A percentile compares a stretch with the other conserved stretches of the same genome.
Conservation (phyloP, 2,113 vertebrate genomes). For the Meriones unguiculatus region DNA sequence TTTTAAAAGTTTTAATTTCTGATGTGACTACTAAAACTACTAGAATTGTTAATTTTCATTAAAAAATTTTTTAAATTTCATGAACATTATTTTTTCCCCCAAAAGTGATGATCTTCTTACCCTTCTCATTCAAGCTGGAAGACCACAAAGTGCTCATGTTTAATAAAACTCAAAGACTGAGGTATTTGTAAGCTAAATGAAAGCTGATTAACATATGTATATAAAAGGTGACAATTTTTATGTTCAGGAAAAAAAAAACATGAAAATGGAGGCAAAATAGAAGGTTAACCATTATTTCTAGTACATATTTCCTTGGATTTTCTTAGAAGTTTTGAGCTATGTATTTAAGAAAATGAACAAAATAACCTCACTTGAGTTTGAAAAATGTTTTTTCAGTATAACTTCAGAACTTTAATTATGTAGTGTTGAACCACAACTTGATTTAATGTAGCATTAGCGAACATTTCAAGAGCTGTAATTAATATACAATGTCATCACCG, state of each 20-base stretch:
- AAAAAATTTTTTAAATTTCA: not conserved
- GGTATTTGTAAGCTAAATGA: too few species aligned
- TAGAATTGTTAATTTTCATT: not conserved
- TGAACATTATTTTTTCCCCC: accelerated
- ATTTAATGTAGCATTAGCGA: not conserved
- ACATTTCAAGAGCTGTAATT: not conserved
- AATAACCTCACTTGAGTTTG: not conserved
- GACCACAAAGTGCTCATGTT: not conserved
- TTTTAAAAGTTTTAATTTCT: not conserved
- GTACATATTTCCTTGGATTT: not conserved
- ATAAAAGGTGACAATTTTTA: too few species aligned
- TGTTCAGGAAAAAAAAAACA: too few species aligned
- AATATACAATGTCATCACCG: not conserved
- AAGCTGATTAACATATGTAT: too few species aligned
- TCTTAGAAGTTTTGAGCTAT: not conserved
- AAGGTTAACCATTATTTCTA: too few species aligned
- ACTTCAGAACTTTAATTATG: not conserved
- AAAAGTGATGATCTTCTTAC: not conserved
- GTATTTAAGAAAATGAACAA: not conserved
- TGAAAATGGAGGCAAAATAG: too few species aligned
- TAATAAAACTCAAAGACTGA: not conserved
- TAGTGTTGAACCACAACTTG: not conserved
- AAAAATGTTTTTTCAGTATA: not conserved
- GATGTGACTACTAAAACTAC: not conserved
- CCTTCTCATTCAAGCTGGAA: not conserved